A percentile compares a stretch with the other conserved stretches of the same genome.
Evolutionary conservation across 2,888 invertebrate species (phyloP).

Genomic region (Calameuta filiformis): DNA sequence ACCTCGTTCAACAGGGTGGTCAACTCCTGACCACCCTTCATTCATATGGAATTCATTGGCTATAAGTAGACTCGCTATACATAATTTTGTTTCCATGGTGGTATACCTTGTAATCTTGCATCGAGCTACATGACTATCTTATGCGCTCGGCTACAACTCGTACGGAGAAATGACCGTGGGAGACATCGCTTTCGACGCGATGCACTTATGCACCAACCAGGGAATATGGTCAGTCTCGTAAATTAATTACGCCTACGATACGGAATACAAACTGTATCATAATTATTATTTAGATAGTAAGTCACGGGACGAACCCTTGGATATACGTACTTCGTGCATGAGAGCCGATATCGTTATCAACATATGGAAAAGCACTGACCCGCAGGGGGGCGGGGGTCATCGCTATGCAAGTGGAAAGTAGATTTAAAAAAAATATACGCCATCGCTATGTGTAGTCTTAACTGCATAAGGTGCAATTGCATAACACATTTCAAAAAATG

Average conservation of each 20-base stretch:
- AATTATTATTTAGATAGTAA: neutral
- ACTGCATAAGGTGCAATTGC: neutral
- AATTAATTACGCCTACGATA: neutral
- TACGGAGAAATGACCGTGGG: neutral
- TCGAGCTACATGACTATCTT: constrained; percentile 32
- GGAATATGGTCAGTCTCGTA: neutral
- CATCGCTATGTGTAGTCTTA: neutral
- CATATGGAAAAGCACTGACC: neutral
- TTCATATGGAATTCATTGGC: neutral
- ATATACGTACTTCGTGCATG: neutral
- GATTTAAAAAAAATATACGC: neutral
- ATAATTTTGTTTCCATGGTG: neutral
- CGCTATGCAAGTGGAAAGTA: neutral
- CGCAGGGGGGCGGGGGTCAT: neutral
- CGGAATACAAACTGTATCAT: neutral
- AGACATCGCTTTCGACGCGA: neutral
- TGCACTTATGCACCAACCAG: neutral
- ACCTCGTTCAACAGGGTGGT: neutral
- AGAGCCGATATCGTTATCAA: neutral
- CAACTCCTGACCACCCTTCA: neutral
- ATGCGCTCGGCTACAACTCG: constrained; percentile 9
- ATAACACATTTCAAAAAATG: too few relatives aligned
- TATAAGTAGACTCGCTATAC: neutral
- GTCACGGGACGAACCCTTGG: neutral
- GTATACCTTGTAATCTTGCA: constrained; percentile 34